Base-by-base conservation (phyloP, 2,888 invertebrate genomes). In the Dione vanillae region DNA sequence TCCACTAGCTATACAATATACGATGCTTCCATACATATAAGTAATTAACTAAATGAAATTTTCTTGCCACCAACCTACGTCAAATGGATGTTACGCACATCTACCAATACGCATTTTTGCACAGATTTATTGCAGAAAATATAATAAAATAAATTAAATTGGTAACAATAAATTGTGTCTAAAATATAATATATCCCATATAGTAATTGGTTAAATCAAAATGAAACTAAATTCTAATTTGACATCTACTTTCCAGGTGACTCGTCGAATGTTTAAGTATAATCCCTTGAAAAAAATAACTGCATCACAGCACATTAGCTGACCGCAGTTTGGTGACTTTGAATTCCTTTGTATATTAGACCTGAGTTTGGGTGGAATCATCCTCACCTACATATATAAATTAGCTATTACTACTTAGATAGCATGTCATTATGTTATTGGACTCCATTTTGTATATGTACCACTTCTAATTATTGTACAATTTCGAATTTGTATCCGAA, bases 231-330 rank as follows among this genome's bases (percentile, higher is more conserved):
- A 90, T 90, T 93, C 92, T 93, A 93, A 93, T 93, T 90, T 90
- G 88, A 90, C 86, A 86, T 92, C 92, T 93, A 92, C 88, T 92
- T 93, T 92, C 82, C 93, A 93, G 93, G 93, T 93, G 90, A 89
- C 85, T 90, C 92, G 93, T 86, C 92, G 92, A 91, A 82, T 85
- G 84, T 91, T 92, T 92, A 90, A 90, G 90, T 91, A 90, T 90
- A 87, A 85, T 88, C 64, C 51, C 89, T 87, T 84, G 83, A 89
- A 87, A 85, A 83, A 89, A 83, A 89, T 86, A 85, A 87, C 85
- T 82, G 82, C 85, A 87, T 90, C 90, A 91, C 90, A 87, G 89
- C 92, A 91, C 90, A 72, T 84, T 86, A 85, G 85, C 79, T 81
- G 88, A 83, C 83, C 78, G 77, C 81, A 78, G 85, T 86, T 85